Conservation (phyloP, 2,888 invertebrate genomes). For the Gandaritis pyraliata region DNA sequence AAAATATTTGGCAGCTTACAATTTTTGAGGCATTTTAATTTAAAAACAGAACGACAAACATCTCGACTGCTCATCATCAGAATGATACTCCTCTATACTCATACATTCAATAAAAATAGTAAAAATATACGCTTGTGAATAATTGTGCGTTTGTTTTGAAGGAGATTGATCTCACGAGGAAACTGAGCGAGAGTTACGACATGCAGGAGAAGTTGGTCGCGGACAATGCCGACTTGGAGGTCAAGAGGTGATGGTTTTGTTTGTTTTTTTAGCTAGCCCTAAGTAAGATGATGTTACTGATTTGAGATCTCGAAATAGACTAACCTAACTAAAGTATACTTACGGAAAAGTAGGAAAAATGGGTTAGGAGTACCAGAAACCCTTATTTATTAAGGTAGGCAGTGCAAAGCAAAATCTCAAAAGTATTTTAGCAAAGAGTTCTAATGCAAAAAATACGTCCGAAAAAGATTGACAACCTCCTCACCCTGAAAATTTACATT, state of each 20-base stretch:
- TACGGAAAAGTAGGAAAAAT: too few species aligned
- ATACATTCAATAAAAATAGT: slow-evolving; percentile 37
- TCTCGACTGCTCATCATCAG: not conserved
- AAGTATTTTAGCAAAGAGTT: too few species aligned
- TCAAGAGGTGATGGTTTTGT: slow-evolving; percentile 80
- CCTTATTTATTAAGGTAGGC: too few species aligned
- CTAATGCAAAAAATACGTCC: too few species aligned
- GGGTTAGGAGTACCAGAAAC: too few species aligned
- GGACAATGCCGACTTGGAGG: slow-evolving; percentile 88
- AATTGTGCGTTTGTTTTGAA: slow-evolving; percentile 53
- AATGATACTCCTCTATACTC: not conserved
- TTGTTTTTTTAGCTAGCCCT: slow-evolving; percentile 8
- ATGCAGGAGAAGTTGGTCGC: slow-evolving; percentile 88
- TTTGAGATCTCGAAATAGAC: not conserved
- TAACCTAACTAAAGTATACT: too few species aligned
- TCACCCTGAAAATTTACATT: slow-evolving; percentile 7
- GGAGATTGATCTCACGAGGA: slow-evolving; percentile 80
- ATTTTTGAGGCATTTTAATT: too few species aligned
- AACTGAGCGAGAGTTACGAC: slow-evolving; percentile 86
- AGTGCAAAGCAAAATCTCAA: too few species aligned
- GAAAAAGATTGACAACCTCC: slow-evolving; percentile 1
- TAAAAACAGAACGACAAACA: too few species aligned
- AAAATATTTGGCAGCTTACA: too few species aligned
- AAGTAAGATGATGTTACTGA: not conserved
- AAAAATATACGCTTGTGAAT: slow-evolving; percentile 48